These are phyloP conservation scores for Colaptes auratus DNA, from an alignment of 2,113 vertebrate genomes.

Conservation along the genomic window DNA sequence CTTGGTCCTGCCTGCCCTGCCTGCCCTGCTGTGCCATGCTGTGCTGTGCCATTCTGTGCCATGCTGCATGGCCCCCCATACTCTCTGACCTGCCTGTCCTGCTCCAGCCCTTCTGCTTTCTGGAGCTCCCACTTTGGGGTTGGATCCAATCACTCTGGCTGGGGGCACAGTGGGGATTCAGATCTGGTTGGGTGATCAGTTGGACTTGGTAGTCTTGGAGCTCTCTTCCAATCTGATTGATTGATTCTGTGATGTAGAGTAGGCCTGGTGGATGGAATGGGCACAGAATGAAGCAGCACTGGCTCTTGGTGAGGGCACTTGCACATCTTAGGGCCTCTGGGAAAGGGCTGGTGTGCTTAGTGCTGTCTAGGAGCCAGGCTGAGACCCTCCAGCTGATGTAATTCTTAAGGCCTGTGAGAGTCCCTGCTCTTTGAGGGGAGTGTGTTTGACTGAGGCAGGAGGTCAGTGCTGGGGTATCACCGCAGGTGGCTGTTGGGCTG, in stretches of 20 bases:
- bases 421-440: not conserved
- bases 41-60: too few species aligned
- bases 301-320: not conserved
- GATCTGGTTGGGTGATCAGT: too few species aligned
- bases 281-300: not conserved
- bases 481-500: not conserved
- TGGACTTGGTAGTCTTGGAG: too few species aligned
- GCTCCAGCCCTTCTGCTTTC: not conserved
- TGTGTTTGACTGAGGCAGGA: not conserved
- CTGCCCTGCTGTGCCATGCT: too few species aligned
- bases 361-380: not conserved
- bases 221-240: too few species aligned
- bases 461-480: not conserved
- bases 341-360: not conserved
- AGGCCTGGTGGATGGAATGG: not conserved
- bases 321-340: not conserved
- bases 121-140: rapidly evolving
- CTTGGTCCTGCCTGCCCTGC: not conserved
- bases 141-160: not conserved
- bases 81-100: not conserved
- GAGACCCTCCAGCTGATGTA: not conserved
- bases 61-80: not conserved
- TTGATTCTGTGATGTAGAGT: not conserved
- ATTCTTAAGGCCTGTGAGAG: not conserved
- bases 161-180: rapidly evolving